Conservation (phyloP, 2,888 invertebrate genomes). For the Scaeva pyrastri region DNA sequence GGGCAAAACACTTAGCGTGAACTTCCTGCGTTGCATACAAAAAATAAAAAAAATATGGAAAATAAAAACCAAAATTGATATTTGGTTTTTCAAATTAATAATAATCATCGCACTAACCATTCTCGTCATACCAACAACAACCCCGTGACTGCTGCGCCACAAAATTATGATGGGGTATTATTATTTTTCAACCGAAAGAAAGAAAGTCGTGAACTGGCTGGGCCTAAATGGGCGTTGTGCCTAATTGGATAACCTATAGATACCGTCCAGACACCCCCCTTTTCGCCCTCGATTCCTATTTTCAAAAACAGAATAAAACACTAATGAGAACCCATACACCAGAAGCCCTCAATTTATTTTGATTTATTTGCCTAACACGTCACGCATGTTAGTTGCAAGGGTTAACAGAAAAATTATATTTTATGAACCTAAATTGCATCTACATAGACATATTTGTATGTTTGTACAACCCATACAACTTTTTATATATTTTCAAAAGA, state of each 20-base stretch:
- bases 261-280: background rate
- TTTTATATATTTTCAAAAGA: background rate
- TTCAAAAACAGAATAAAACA: slow-evolving; percentile 1
- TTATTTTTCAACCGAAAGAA: background rate
- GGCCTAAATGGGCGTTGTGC: background rate
- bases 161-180: background rate
- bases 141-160: background rate
- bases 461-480: background rate
- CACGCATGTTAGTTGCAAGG: slow-evolving; percentile 30
- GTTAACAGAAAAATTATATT: background rate
- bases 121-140: background rate
- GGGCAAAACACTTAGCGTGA: slow-evolving; percentile 1
- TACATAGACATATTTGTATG: background rate
- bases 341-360: slow-evolving; percentile 50
- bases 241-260: slow-evolving; percentile 11
- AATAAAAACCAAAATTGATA: background rate
- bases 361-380: slow-evolving; percentile 54
- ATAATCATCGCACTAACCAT: background rate
- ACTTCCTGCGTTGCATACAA: slow-evolving; percentile 10
- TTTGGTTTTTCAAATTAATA: slow-evolving; percentile 22
- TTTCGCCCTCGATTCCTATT: background rate
- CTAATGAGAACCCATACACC: slow-evolving; percentile 64
- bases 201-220: background rate
- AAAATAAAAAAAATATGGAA: no score
- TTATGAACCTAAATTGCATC: slow-evolving; percentile 23